Percentiles rank a stretch among this genome's conserved stretches.
Evolutionary conservation across 2,113 vertebrate species (phyloP).

Genomic region (Saccopteryx bilineata): DNA sequence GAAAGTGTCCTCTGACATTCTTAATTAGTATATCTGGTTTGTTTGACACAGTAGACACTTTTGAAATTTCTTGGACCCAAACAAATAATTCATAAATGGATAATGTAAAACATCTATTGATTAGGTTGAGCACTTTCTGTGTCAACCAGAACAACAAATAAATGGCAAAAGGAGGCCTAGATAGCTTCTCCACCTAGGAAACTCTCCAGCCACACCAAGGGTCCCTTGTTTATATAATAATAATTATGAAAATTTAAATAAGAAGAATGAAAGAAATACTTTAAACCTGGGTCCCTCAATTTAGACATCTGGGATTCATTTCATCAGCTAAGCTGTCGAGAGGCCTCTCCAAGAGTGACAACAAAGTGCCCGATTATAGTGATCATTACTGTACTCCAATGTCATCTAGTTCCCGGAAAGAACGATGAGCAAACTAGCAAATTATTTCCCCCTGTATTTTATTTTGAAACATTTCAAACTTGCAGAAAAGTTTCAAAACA

Average conservation of each 20-base stretch:
- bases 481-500: background rate
- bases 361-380: slow-evolving; percentile 39
- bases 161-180: background rate
- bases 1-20: slow-evolving; percentile 44
- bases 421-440: background rate
- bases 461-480: slow-evolving; percentile 29
- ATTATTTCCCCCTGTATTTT: background rate
- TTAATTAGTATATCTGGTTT: slow-evolving; percentile 56
- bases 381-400: background rate
- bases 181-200: background rate
- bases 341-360: background rate
- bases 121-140: background rate
- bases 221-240: background rate
- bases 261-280: background rate
- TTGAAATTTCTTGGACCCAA: slow-evolving; percentile 35
- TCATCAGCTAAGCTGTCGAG: background rate
- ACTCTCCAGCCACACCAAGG: background rate
- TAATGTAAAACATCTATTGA: background rate
- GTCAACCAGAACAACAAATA: background rate
- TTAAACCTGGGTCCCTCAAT: background rate
- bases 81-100: slow-evolving; percentile 49
- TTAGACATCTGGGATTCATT: background rate
- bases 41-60: slow-evolving; percentile 41
- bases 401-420: background rate
- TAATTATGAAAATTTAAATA: slow-evolving; percentile 1